Evolutionary conservation across 2,888 invertebrate species (phyloP).

Genomic region (Ecdyonurus torrentis): DNA sequence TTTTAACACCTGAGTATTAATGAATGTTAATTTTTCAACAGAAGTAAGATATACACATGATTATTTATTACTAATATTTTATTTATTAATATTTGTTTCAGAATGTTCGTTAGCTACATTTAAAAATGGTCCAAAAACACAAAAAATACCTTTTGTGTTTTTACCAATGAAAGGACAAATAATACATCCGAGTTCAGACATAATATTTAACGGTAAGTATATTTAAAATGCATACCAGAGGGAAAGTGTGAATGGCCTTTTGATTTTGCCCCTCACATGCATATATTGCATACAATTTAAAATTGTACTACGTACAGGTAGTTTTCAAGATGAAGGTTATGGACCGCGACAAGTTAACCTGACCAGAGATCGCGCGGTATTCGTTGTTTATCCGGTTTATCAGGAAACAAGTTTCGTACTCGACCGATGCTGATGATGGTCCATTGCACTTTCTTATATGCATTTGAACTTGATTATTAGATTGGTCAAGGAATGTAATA

Average conservation of each 20-base stretch:
- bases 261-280: background rate
- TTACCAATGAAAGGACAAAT: constrained; percentile 73
- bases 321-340: background rate
- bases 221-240: too few species aligned
- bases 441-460: background rate
- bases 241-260: too few species aligned
- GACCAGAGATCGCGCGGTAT: background rate
- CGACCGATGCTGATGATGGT: too few species aligned
- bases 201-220: constrained; percentile 56
- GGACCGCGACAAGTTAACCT: background rate
- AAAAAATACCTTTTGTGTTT: constrained; percentile 73
- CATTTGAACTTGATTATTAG: too few species aligned
- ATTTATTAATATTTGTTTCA: too few species aligned
- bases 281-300: background rate
- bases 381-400: background rate
- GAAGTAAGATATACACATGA: too few species aligned
- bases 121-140: constrained; percentile 31
- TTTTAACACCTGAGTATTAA: too few species aligned
- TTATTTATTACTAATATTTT: too few species aligned
- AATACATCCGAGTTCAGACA: constrained; percentile 74
- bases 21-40: too few species aligned
- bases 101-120: constrained; percentile 71
- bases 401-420: background rate
- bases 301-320: background rate
- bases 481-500: too few species aligned